phyloP scores from a whole-genome alignment of 1,140 invertebrate genomes.

The Pogonus chalceus region DNA sequence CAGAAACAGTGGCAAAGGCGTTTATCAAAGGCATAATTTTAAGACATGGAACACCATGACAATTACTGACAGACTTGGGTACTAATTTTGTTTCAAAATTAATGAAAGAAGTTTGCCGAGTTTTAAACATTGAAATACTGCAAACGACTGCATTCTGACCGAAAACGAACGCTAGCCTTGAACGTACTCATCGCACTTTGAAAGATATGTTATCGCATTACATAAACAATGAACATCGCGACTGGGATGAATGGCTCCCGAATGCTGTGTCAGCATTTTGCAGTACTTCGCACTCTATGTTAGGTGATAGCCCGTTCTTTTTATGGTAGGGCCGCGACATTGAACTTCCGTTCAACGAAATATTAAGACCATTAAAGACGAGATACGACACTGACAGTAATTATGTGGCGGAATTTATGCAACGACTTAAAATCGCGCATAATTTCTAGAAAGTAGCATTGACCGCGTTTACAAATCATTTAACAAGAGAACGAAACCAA shows the following conservation, averaged over 20 bases:
- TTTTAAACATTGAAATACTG: conserved; percentile 25
- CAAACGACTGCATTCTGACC: conserved; percentile 25
- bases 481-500: conserved; percentile 8
- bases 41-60: conserved; percentile 22
- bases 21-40: conserved; percentile 22
- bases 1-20: conserved; percentile 16
- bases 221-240: conserved; percentile 16
- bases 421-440: conserved; percentile 13
- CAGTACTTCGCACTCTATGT: conserved; percentile 24
- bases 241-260: conserved; percentile 30
- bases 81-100: conserved; percentile 24
- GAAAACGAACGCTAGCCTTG: conserved; percentile 19
- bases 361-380: conserved; percentile 13
- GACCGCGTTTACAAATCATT: conserved; percentile 8
- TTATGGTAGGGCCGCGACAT: conserved; percentile 17
- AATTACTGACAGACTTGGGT: conserved; percentile 26
- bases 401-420: conserved; percentile 16
- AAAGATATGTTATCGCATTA: conserved; percentile 17
- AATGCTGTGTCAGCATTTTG: conserved; percentile 16
- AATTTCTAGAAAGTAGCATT: conserved; percentile 1
- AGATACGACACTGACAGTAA: conserved; percentile 13
- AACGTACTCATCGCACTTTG: conserved; percentile 18
- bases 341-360: conserved; percentile 17
- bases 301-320: conserved; percentile 21
- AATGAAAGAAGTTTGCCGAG: conserved; percentile 20